Evolutionary conservation across 2,113 vertebrate species (phyloP).

Genomic region (Gymnarchus niloticus): DNA sequence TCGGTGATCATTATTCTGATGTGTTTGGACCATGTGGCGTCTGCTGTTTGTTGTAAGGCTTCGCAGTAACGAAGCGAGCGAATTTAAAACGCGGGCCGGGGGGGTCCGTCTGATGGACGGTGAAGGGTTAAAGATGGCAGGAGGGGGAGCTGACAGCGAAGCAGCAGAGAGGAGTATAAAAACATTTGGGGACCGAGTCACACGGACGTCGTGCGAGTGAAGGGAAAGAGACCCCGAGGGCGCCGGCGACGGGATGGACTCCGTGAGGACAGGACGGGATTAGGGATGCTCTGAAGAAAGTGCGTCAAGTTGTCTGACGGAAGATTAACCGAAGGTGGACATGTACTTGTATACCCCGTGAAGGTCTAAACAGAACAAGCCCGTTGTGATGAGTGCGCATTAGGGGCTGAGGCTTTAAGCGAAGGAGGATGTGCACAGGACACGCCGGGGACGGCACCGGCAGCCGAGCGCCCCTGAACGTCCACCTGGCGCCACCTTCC

Average conservation of each 20-base stretch:
- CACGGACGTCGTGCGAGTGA: constrained; percentile 48
- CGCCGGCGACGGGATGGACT: background rate
- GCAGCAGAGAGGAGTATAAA: constrained; percentile 60
- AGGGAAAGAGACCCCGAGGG: background rate
- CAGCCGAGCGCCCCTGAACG: background rate
- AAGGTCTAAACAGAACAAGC: background rate
- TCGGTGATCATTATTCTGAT: background rate
- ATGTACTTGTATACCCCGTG: background rate
- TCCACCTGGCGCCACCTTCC: constrained; percentile 11
- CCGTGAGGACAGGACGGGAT: constrained; percentile 15
- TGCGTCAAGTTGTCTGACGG: background rate
- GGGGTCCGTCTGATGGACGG: constrained; percentile 21
- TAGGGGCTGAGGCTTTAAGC: constrained; percentile 2
- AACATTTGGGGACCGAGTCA: constrained; percentile 46
- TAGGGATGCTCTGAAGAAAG: background rate
- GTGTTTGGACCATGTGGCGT: background rate
- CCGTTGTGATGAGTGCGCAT: constrained; percentile 18
- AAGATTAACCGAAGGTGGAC: background rate
- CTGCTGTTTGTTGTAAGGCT: background rate
- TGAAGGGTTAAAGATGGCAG: constrained; percentile 60
- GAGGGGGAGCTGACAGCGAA: constrained; percentile 49
- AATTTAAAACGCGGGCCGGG: background rate
- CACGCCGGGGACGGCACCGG: background rate
- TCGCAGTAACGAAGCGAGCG: background rate
- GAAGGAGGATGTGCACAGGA: constrained; percentile 21